Percentiles rank a stretch among this genome's conserved stretches.
Evolutionary conservation across 2,888 invertebrate species (phyloP).

Genomic region (Bruchidius siliquastri): DNA sequence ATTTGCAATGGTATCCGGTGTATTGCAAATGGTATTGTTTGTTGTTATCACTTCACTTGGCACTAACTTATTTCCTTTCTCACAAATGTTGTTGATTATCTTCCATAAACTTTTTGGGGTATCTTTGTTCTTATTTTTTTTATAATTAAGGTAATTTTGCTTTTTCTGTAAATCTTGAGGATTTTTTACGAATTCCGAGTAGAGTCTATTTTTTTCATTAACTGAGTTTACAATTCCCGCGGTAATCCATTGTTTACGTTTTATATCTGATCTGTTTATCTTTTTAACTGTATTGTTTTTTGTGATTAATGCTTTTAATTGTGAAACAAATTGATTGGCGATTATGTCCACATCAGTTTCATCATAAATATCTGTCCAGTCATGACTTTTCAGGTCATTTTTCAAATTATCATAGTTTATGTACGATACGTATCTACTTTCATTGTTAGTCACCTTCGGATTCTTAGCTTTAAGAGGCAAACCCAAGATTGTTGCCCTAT

Average conservation of each 20-base stretch:
- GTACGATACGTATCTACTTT: background rate
- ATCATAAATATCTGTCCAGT: conserved; percentile 1
- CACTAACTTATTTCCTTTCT: no score
- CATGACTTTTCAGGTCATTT: conserved; percentile 1
- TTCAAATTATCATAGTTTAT: conserved; percentile 3
- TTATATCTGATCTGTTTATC: background rate
- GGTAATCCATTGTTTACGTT: conserved; percentile 5
- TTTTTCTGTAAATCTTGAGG: no score
- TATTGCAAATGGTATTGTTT: background rate
- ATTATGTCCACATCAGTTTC: background rate
- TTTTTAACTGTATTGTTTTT: conserved; percentile 3
- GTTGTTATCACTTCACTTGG: no score
- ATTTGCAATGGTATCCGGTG: background rate
- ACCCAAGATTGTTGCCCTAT: conserved; percentile 5
- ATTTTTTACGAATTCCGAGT: conserved; percentile 1
- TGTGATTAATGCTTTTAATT: no score
- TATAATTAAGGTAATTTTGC: conserved; percentile 2
- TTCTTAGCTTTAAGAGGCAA: background rate
- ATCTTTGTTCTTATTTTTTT: background rate
- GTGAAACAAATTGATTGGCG: no score
- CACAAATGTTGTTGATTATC: background rate
- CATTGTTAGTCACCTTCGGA: background rate
- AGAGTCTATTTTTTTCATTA: conserved; percentile 3
- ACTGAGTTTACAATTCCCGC: background rate
- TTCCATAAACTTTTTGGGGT: conserved; percentile 7